A percentile compares a stretch with the other conserved stretches of the same genome.
These are phyloP conservation scores for Tenualosa ilisha DNA, from an alignment of 2,797 vertebrate genomes.

Conservation along the genomic window DNA sequence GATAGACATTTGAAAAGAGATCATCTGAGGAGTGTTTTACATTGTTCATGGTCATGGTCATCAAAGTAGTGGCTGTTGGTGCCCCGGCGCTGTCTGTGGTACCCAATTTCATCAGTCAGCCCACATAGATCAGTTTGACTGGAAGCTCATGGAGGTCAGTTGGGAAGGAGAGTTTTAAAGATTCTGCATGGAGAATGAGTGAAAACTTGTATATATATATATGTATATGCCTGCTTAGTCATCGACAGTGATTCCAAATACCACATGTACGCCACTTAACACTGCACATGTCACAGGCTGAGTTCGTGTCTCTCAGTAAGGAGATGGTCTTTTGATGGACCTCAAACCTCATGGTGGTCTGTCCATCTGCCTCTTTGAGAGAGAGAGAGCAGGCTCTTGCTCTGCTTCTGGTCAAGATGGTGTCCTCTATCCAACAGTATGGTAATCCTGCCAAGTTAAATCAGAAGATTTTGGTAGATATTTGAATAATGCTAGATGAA, in stretches of 20 bases:
- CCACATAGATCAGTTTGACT: constrained; percentile 72
- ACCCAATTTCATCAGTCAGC: constrained; percentile 61
- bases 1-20: background rate
- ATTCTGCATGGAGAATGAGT: too few relatives aligned
- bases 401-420: constrained; percentile 73
- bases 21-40: constrained; percentile 57
- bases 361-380: constrained; percentile 64
- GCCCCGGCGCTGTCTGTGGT: constrained; percentile 64
- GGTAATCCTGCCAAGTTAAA: constrained; percentile 67
- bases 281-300: too few relatives aligned
- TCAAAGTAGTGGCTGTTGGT: constrained; percentile 65
- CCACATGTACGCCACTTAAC: too few relatives aligned
- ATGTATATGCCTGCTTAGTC: too few relatives aligned
- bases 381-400: constrained; percentile 71
- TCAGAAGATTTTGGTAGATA: background rate
- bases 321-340: constrained; percentile 66
- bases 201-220: too few relatives aligned
- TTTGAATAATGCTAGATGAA: background rate
- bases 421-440: constrained; percentile 60
- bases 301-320: constrained; percentile 70
- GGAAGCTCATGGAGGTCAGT: constrained; percentile 64
- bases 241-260: too few relatives aligned
- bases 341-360: constrained; percentile 74
- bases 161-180: background rate
- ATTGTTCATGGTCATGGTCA: constrained; percentile 66